These are phyloP conservation scores for Rhizoglyphus robini DNA, from an alignment of 1,140 invertebrate species.

Conservation along the genomic window DNA sequence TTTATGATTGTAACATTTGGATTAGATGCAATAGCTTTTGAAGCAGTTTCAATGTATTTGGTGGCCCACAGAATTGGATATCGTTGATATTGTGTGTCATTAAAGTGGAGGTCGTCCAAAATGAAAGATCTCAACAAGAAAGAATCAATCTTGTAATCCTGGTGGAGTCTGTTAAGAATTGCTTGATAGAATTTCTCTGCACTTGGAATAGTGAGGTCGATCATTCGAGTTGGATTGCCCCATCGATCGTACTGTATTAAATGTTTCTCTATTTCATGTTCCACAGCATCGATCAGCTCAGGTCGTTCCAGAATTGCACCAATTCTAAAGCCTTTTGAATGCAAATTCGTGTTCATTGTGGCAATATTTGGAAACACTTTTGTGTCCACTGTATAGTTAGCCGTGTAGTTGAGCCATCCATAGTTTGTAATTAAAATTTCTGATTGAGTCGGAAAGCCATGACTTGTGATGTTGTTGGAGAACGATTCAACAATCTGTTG, in stretches of 20 bases:
- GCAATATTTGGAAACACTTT: not conserved
- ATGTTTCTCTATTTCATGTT: no score
- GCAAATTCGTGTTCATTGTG: not conserved
- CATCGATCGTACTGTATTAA: no score
- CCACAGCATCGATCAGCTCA: no score
- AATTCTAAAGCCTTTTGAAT: not conserved
- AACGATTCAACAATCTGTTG: not conserved
- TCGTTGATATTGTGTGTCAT: not conserved
- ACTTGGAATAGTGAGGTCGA: not conserved
- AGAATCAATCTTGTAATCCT: not conserved
- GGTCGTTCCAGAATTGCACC: not conserved
- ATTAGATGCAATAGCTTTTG: constrained; percentile 27
- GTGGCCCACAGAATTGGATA: constrained; percentile 45
- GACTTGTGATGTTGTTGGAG: no score
- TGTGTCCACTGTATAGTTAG: not conserved
- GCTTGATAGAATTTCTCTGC: not conserved
- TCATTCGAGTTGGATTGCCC: not conserved
- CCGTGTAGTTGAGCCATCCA: not conserved
- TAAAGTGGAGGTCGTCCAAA: not conserved
- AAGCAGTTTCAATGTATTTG: constrained; percentile 48
- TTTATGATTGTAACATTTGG: constrained; percentile 47
- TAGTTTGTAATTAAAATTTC: not conserved
- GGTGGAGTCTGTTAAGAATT: not conserved
- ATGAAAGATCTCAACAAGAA: not conserved
- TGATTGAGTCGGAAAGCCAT: not conserved